phyloP scores from a whole-genome alignment of 2,888 invertebrate genomes.

The Tinea pellionella region DNA sequence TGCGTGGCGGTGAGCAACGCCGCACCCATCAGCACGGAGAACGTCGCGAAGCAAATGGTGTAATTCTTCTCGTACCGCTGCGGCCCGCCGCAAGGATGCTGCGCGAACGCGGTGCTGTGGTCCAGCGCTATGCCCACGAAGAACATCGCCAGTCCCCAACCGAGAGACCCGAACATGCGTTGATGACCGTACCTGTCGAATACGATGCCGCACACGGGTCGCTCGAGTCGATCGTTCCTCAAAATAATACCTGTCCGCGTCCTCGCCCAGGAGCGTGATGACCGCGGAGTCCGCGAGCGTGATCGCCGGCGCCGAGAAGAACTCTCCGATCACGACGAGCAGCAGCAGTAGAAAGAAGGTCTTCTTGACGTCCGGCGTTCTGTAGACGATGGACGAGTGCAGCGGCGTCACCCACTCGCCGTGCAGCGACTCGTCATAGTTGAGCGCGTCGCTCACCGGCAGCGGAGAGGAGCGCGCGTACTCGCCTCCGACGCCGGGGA shows the following conservation, averaged over 20 bases:
- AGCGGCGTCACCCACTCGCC: constrained; percentile 87
- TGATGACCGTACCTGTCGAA: constrained; percentile 86
- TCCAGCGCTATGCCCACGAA: constrained; percentile 96
- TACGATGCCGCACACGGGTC: neutral
- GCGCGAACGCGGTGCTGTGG: constrained; percentile 95
- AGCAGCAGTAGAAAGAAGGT: constrained; percentile 94
- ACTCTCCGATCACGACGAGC: constrained; percentile 95
- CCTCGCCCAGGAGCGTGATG: constrained; percentile 89
- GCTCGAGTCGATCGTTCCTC: too few relatives aligned
- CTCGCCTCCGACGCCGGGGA: constrained; percentile 42
- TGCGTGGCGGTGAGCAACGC: constrained; percentile 93
- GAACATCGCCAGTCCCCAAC: constrained; percentile 99
- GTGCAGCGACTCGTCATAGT: constrained; percentile 78
- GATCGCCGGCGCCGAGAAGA: constrained; percentile 96
- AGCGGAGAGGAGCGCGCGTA: constrained; percentile 73
- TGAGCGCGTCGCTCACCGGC: constrained; percentile 78
- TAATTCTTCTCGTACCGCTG: constrained; percentile 96
- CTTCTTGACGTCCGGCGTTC: constrained; percentile 89
- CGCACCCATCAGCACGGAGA: constrained; percentile 95
- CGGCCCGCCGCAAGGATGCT: constrained; percentile 90
- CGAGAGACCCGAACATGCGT: constrained; percentile 97
- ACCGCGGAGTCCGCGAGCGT: constrained; percentile 94
- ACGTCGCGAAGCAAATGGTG: constrained; percentile 97
- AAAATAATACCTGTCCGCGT: constrained; percentile 82
- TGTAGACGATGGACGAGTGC: constrained; percentile 94